Evolutionary conservation across 2,888 invertebrate genomes (phyloP), one percentile per base, ranked within the genome.

Genomic region (Halictus quadricinctus): DNA sequence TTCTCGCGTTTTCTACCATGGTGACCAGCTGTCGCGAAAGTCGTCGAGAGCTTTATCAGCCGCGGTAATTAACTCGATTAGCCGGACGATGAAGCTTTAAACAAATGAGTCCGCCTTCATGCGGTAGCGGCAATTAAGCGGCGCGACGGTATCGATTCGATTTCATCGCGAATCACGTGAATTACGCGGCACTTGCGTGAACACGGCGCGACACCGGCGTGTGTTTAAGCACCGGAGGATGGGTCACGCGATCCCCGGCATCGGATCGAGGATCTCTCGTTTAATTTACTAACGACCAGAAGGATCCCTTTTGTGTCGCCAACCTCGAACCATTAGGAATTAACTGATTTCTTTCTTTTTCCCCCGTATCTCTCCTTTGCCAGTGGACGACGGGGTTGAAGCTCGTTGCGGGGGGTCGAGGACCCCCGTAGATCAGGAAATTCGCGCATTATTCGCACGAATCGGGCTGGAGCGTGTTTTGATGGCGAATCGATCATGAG

Each of bases 51-150:
- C 73, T 81, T 84, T 90, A 86, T 88, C 86, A 69, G 72, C 21
- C 41, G 4, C 74, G 84, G 81, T 89, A 90, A 90, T 90, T 90
- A 90, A 87, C 90, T 90, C 90, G 90, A 90, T 90, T 90, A 90
- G 85, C 58, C 76, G 86, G 76, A 83, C 85, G 88, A 85, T 82
- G 90, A 86, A 80, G 79, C 75, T 87, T 73, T 72, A 79, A 84
- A 87, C 83, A 87, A 89, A 89, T 83, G 88, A 87, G 84, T 25
- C 81, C 54, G 78, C 80, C 83, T 80, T 84, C 72, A 54, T 75
- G 79, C n/a, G 81, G 78, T 43, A 60, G 25, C 81, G 43, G 74
- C 88, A 89, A 88, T 88, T 88, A 88, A 88, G 78, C 60, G 29
- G 25, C 60, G 15, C 25, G 66, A 10, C 64, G 48, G 76, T 88